Conservation (phyloP, 2,888 invertebrate genomes). For the Synanthedon andrenaeformis region DNA sequence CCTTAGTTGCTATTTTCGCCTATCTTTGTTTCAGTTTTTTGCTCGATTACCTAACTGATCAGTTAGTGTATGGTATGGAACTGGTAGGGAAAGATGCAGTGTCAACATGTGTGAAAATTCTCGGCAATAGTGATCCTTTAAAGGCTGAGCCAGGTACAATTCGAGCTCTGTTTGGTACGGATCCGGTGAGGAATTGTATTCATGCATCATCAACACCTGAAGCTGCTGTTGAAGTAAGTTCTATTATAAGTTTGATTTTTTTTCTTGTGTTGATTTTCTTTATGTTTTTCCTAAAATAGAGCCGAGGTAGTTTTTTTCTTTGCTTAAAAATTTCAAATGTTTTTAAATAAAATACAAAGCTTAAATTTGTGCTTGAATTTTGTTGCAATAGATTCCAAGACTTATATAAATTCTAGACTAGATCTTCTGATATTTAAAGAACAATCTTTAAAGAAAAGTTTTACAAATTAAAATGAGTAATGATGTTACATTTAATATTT, state of each 20-base stretch:
- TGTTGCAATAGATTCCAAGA: too few species aligned
- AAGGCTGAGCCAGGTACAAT: constrained; percentile 74
- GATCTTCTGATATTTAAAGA: too few species aligned
- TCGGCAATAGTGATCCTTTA: constrained; percentile 74
- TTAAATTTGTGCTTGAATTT: too few species aligned
- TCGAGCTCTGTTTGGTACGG: constrained; percentile 75
- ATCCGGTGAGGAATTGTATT: constrained; percentile 76
- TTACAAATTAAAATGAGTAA: too few species aligned
- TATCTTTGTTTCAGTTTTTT: constrained; percentile 50
- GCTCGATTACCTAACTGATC: constrained; percentile 75
- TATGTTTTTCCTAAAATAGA: not conserved
- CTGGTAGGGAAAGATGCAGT: constrained; percentile 79
- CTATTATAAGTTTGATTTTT: not conserved
- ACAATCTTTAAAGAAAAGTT: too few species aligned
- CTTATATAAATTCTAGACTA: too few species aligned
- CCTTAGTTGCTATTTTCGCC: not conserved
- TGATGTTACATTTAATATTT: too few species aligned
- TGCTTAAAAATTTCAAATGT: too few species aligned
- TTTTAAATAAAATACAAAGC: too few species aligned
- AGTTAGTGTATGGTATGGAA: constrained; percentile 78
- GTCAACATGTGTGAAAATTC: constrained; percentile 63
- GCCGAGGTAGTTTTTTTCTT: not conserved
- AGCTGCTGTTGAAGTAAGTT: constrained; percentile 58
- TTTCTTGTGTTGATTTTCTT: not conserved
- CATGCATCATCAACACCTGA: constrained; percentile 74